Conservation (phyloP, 2,113 vertebrate genomes). For the Nansenia antarctica region DNA sequence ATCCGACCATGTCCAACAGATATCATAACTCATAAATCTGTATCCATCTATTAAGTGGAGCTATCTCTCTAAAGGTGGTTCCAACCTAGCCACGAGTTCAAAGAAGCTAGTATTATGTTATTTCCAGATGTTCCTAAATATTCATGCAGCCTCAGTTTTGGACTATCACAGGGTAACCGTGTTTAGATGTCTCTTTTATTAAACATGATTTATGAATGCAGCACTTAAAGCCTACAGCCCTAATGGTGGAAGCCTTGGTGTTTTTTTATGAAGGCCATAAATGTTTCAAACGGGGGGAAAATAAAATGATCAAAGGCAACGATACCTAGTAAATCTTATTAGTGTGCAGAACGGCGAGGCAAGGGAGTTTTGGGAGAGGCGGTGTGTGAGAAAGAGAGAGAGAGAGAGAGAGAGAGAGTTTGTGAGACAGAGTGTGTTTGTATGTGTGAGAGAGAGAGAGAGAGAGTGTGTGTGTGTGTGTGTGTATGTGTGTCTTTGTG, state of each 20-base stretch:
- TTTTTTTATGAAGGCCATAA: slow-evolving; percentile 72
- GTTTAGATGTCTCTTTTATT: slow-evolving; percentile 66
- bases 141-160: slow-evolving; percentile 36
- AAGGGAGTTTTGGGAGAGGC: not conserved
- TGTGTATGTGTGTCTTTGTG: too few relatives aligned
- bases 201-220: slow-evolving; percentile 71
- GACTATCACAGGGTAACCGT: slow-evolving; percentile 39
- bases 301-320: slow-evolving; percentile 66
- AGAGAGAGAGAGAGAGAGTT: too few relatives aligned
- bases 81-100: slow-evolving; percentile 11
- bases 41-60: not conserved
- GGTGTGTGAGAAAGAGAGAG: too few relatives aligned
- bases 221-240: slow-evolving; percentile 62
- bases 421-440: too few relatives aligned
- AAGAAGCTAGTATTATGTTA: slow-evolving; percentile 30
- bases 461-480: too few relatives aligned
- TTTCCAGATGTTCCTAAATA: slow-evolving; percentile 61
- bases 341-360: slow-evolving; percentile 30
- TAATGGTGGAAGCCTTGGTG: slow-evolving; percentile 59
- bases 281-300: slow-evolving; percentile 68
- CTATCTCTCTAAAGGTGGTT: not conserved
- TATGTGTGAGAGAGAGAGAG: too few relatives aligned
- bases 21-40: not conserved
- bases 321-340: slow-evolving; percentile 69
- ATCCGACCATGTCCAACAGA: not conserved